Base-by-base conservation (phyloP, 2,797 vertebrate genomes). In the Synanceia verrucosa region DNA sequence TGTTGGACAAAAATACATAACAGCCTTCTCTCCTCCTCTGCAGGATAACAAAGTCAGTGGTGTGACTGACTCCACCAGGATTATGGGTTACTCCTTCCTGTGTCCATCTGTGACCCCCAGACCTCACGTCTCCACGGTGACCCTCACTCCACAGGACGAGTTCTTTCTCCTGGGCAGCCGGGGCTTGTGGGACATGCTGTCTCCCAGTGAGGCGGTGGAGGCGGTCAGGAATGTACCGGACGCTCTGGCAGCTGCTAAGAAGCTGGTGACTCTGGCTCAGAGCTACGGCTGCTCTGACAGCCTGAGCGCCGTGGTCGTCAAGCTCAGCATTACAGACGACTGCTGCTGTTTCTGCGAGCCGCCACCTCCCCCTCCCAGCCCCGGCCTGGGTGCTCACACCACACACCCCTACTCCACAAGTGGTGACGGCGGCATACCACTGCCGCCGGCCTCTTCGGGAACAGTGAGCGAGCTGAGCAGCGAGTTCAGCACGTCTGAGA, bases 1-100 rank as follows among this genome's bases (percentile, higher is more conserved):
- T 53, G 16, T 28, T 18, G 2, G 47, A 6, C 31, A 19, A 19
- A 9, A 23, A 48, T 9, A 29, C 26, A 3, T 60, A 10, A 41
- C 21, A 12, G 4, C 7, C 12, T 10, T 24, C 23, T 16, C 4
- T 29, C 41, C 1, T 53, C 28, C 9, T 55, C 65, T 26, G 28
- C 91, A 99, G 98, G 98, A 99, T 26, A 97, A 97, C 86, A 99
- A 99, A 91, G 97, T 99, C 75, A 97, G 97, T 0, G 98, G 97
- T 1, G 96, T 99, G 60, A 99, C 96, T 0, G 97, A 98, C 89
- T 97, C 95, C 47, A 98, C 97, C 0, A 94, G 98, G 48, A 97
- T 99, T 68, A 93, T 99, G 95, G 98, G 98, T 28, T 99, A 97
- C 85, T 96, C 97, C 41, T 99, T 98, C 89, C 96, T 99, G 65